These are phyloP conservation scores for Pandemis heparana DNA, from an alignment of 2,888 invertebrate species.

Conservation along the genomic window DNA sequence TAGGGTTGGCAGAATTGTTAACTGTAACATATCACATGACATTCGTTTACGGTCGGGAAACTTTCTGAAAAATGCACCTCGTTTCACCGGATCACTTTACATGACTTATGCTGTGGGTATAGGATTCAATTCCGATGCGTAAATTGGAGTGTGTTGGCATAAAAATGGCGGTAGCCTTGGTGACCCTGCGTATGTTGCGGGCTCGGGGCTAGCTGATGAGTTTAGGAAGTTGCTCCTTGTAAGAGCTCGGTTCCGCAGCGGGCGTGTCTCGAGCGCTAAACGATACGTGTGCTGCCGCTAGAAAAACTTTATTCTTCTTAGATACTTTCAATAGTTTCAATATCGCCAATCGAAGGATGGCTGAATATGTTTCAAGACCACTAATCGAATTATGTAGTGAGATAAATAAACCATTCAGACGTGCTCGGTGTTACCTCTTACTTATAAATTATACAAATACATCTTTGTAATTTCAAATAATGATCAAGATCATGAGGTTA, in stretches of 20 bases:
- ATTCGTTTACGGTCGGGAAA: conserved; percentile 34
- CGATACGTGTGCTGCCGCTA: conserved; percentile 50
- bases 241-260: conserved; percentile 48
- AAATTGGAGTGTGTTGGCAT: conserved; percentile 14
- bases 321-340: conserved; percentile 27
- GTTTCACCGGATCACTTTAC: conserved; percentile 36
- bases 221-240: conserved; percentile 74
- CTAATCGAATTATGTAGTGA: neutral
- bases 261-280: conserved; percentile 65
- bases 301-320: conserved; percentile 28
- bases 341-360: conserved; percentile 18
- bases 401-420: no score
- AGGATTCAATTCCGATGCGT: conserved; percentile 25
- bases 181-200: conserved; percentile 51
- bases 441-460: no score
- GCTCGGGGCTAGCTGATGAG: conserved; percentile 76
- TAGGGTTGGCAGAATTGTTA: conserved; percentile 41
- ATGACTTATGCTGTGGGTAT: conserved; percentile 20
- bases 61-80: conserved; percentile 39
- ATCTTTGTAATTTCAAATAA: no score
- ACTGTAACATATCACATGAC: conserved; percentile 37
- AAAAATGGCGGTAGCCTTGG: conserved; percentile 32
- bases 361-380: neutral
- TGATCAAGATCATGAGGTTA: no score
- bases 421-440: neutral